phyloP scores from a whole-genome alignment of 2,113 vertebrate genomes.

The Tor tambroides region DNA sequence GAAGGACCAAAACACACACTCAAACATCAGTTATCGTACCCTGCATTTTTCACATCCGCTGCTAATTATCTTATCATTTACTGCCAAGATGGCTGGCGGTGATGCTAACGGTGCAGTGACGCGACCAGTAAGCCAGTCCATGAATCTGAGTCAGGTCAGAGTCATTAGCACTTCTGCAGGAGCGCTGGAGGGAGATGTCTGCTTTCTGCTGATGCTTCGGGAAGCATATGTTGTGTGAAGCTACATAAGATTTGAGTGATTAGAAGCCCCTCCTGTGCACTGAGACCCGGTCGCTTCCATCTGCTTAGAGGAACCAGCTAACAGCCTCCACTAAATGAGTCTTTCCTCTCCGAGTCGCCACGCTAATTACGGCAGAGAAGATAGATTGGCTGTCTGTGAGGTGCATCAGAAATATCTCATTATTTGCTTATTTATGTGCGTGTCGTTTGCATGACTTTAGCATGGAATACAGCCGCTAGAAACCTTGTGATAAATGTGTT shows the following conservation, averaged over 20 bases:
- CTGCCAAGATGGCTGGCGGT: not conserved
- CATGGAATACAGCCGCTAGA: not conserved
- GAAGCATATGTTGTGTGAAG: conserved; percentile 71
- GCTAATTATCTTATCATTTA: conserved; percentile 2
- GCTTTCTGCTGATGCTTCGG: conserved; percentile 64
- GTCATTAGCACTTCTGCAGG: conserved; percentile 11
- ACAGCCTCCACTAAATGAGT: conserved; percentile 71
- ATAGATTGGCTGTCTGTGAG: conserved; percentile 68
- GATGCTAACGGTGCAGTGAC: not conserved
- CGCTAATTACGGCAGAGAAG: conserved; percentile 72
- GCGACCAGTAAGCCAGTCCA: not conserved
- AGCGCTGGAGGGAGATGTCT: conserved; percentile 41
- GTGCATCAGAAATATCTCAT: conserved; percentile 52
- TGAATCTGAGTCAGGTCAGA: conserved; percentile 44
- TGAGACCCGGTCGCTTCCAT: conserved; percentile 66
- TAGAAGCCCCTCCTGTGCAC: conserved; percentile 68
- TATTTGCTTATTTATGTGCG: conserved; percentile 41
- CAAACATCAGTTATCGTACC: not conserved
- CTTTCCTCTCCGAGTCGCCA: conserved; percentile 60
- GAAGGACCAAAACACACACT: not conserved
- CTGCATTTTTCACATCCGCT: not conserved
- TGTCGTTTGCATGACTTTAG: conserved; percentile 22
- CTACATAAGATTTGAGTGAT: conserved; percentile 75
- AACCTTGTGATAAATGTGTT: not conserved
- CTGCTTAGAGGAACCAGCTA: conserved; percentile 66